Conservation (phyloP, 2,113 vertebrate species). For the Erinaceus europaeus region DNA sequence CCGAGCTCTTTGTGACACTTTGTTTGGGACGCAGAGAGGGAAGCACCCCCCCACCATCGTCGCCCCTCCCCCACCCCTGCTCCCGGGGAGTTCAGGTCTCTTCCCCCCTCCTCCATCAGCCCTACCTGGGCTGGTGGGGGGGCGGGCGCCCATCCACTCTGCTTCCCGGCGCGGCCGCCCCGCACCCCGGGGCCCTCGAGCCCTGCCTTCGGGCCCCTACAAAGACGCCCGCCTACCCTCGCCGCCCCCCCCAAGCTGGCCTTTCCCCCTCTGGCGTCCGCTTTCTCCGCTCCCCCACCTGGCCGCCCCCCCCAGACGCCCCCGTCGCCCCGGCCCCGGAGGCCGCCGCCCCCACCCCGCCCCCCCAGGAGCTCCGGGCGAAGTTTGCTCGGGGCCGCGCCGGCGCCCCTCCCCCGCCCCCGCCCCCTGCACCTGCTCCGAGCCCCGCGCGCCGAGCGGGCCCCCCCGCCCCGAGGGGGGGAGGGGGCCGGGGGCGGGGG, state of each 20-base stretch:
- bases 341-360: slow-evolving; percentile 46
- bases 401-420: slow-evolving; percentile 60
- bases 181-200: slow-evolving; percentile 59
- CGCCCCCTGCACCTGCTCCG: slow-evolving; percentile 65
- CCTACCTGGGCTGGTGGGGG: slow-evolving; percentile 62
- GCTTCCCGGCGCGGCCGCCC: background rate
- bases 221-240: slow-evolving; percentile 56
- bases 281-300: slow-evolving; percentile 46
- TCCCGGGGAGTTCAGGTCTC: slow-evolving; percentile 57
- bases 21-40: slow-evolving; percentile 80
- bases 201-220: slow-evolving; percentile 72
- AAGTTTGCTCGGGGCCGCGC: slow-evolving; percentile 72
- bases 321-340: slow-evolving; percentile 10
- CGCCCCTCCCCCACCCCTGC: slow-evolving; percentile 48
- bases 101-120: slow-evolving; percentile 54
- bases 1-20: slow-evolving; percentile 77
- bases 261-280: slow-evolving; percentile 80
- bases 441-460: slow-evolving; percentile 49
- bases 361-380: slow-evolving; percentile 61
- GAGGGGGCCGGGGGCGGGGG: slow-evolving; percentile 50
- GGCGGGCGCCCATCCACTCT: slow-evolving; percentile 45
- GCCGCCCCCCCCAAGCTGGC: slow-evolving; percentile 74
- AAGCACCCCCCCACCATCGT: slow-evolving; percentile 74
- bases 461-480: slow-evolving; percentile 47
- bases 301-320: slow-evolving; percentile 17